phyloP scores from a whole-genome alignment of 1,140 invertebrate genomes.

The Sinonovacula constricta region DNA sequence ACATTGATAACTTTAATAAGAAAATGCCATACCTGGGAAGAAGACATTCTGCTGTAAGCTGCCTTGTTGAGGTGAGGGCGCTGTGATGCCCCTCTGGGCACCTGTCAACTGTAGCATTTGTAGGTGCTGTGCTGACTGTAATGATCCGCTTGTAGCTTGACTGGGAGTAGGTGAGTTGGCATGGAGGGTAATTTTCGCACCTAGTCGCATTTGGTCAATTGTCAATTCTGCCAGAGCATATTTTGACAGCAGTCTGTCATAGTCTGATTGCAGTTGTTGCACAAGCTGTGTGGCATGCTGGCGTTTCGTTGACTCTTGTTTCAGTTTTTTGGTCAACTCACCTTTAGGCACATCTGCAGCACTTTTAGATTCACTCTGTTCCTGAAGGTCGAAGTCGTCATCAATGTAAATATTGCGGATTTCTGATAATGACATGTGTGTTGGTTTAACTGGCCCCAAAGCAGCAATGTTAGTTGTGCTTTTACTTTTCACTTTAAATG shows the following conservation, averaged over 20 bases:
- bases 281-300: constrained; percentile 75
- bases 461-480: constrained; percentile 63
- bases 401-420: constrained; percentile 57
- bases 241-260: constrained; percentile 75
- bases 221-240: constrained; percentile 78
- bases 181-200: constrained; percentile 72
- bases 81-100: constrained; percentile 20
- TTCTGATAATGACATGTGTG: constrained; percentile 64
- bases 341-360: constrained; percentile 61
- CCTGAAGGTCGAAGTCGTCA: constrained; percentile 26
- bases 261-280: constrained; percentile 76
- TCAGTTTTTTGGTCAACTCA: constrained; percentile 68
- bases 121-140: constrained; percentile 60
- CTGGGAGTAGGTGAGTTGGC: constrained; percentile 71
- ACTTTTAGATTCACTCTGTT: constrained; percentile 54
- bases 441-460: constrained; percentile 68
- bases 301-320: constrained; percentile 70
- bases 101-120: constrained; percentile 61
- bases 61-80: constrained; percentile 28
- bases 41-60: constrained; percentile 12
- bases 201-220: constrained; percentile 78
- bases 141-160: constrained; percentile 59
- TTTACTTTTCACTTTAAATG: constrained; percentile 69
- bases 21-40: constrained; percentile 26
- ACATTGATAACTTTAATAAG: not conserved